Percentiles rank a stretch among this genome's conserved stretches.
phyloP scores from a whole-genome alignment of 2,113 vertebrate genomes.

The Anseranas semipalmata region DNA sequence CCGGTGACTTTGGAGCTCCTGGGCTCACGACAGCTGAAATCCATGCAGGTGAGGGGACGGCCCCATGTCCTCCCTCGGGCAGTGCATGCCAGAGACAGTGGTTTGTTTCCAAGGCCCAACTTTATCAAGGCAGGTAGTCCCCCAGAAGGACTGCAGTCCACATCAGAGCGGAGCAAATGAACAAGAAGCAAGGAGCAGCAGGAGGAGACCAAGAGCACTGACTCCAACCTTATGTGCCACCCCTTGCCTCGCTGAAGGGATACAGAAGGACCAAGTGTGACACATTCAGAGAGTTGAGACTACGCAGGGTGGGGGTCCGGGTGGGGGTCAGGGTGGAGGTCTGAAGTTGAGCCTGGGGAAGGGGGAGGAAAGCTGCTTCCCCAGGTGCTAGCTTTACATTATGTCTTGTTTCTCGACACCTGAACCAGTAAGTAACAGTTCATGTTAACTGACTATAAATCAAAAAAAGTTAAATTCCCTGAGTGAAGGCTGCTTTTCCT shows the following conservation, averaged over 20 bases:
- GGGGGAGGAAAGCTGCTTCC: background rate
- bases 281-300: background rate
- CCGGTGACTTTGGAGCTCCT: background rate
- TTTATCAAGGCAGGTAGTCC: background rate
- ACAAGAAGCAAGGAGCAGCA: background rate
- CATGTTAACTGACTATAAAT: background rate
- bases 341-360: background rate
- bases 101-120: background rate
- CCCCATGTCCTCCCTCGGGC: rapidly evolving
- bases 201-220: background rate
- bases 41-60: rapidly evolving
- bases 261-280: rapidly evolving
- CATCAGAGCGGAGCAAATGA: rapidly evolving
- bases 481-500: background rate
- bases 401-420: background rate
- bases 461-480: background rate
- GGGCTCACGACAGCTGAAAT: rapidly evolving
- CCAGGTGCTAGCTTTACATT: background rate
- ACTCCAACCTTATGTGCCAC: rapidly evolving
- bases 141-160: too few species aligned
- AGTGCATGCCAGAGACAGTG: background rate
- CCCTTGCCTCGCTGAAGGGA: rapidly evolving
- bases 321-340: background rate
- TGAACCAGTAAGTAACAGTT: background rate
- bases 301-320: rapidly evolving